Evolutionary conservation across 2,797 vertebrate genomes (phyloP), one percentile per base, ranked within the genome.

Genomic region (Syndactyla subalaris): DNA sequence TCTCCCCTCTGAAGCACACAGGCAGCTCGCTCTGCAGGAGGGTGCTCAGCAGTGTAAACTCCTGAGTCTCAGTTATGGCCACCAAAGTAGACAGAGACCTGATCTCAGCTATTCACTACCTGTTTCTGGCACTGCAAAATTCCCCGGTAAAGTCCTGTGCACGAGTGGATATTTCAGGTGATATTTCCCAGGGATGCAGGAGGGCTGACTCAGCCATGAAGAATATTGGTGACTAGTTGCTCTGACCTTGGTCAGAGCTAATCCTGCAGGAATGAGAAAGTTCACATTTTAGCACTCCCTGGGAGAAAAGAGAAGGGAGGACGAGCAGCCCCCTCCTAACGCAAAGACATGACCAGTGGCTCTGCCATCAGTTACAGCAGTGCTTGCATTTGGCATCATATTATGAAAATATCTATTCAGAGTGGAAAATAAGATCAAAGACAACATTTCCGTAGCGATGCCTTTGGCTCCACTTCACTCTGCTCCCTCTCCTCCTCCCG

Each of bases 341-440:
- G 88, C n/a, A 89, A 89, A 57, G 89, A 72, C 77, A 26, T 34
- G 74, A 74, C 85, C 90, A 82, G 67, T 52, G 52, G 67, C 83
- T 93, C 74, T 74, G 82, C 93, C 85, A 58, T 87, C 93, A 48
- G 71, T 52, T 57, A 78, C 8, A 85, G 65, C 45, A 26, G 76
- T 65, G 73, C 92, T 90, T 91, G 76, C 84, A 61, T 95, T 94
- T 88, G 74, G 79, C 84, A 87, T 95, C 77, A 80, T 61, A 92
- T 95, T 95, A 96, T 88, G 92, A 95, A 97, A 97, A 96, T 95
- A 95, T n/a, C 93, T 66, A 87, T 94, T 95, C 81, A 88, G 83
- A 84, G 52, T 46, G 76, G 76, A 81, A 78, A 91, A 95, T 67
- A 92, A 94, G 89, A 90, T 94, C 83, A 96, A 94, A 95, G 87